Evolutionary conservation across 1,140 invertebrate genomes (phyloP).

Genomic region (Belonocnema kinseyi): DNA sequence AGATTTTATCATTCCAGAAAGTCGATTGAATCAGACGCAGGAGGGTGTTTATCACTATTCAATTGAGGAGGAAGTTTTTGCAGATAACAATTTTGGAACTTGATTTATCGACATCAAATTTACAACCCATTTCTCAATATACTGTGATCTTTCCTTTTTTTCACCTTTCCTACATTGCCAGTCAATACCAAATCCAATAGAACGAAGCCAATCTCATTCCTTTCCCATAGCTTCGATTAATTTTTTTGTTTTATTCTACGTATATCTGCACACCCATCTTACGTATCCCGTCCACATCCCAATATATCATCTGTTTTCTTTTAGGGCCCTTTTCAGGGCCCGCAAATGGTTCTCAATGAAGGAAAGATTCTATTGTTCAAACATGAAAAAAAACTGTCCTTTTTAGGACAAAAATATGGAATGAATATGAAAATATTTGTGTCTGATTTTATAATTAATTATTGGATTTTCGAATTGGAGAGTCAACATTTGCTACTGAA

Average conservation of each 20-base stretch:
- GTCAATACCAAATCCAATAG: not conserved
- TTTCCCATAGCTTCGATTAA: constrained; percentile 33
- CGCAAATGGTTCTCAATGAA: constrained; percentile 64
- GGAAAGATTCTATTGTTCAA: constrained; percentile 46
- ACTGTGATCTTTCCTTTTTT: constrained; percentile 21
- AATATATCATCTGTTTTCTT: constrained; percentile 53
- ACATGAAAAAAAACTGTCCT: constrained; percentile 56
- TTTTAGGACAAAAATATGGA: constrained; percentile 55
- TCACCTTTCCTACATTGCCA: not conserved
- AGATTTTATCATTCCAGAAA: constrained; percentile 13
- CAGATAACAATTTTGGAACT: constrained; percentile 32
- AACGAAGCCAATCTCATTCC: not conserved
- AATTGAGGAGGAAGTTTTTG: not conserved
- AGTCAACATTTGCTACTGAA: not conserved
- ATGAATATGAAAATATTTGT: not conserved
- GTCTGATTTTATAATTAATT: not conserved
- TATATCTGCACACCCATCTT: constrained; percentile 6
- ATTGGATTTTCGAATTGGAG: not conserved
- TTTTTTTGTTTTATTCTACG: constrained; percentile 20
- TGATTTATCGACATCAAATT: constrained; percentile 15
- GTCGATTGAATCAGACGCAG: not conserved
- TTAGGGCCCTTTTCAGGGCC: constrained; percentile 73
- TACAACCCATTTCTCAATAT: not conserved
- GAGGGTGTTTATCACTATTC: not conserved
- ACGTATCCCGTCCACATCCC: constrained; percentile 18